These are phyloP conservation scores for Pelmatolapia mariae DNA, from an alignment of 2,113 vertebrate species.

Conservation along the genomic window DNA sequence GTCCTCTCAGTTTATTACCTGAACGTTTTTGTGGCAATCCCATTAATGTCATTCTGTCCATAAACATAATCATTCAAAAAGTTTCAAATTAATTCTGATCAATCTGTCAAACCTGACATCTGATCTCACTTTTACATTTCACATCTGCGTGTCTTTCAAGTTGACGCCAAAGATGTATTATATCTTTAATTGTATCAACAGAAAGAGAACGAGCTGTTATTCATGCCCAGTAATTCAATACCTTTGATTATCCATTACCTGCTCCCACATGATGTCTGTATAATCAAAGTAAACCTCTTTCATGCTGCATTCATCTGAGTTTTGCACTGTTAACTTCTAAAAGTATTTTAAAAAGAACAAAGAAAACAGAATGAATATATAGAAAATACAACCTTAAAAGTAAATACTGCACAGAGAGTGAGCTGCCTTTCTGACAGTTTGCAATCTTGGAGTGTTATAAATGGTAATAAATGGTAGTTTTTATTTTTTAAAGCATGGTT, in stretches of 20 bases:
- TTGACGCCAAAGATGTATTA: neutral
- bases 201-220: neutral
- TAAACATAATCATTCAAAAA: neutral
- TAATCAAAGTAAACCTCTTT: neutral
- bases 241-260: neutral
- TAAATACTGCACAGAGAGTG: neutral
- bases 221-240: neutral
- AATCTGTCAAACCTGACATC: neutral
- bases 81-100: neutral
- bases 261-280: neutral
- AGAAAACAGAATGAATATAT: neutral
- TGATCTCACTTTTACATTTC: neutral
- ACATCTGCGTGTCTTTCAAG: neutral
- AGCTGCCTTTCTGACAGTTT: neutral
- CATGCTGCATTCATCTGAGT: neutral
- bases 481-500: neutral
- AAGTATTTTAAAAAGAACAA: neutral
- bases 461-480: neutral
- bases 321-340: neutral
- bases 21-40: neutral
- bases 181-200: neutral
- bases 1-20: neutral
- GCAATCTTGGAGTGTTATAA: neutral
- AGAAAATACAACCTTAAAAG: neutral
- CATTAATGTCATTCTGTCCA: neutral